Evolutionary conservation across 1,140 invertebrate species (phyloP), one percentile per base, ranked within the genome.

Genomic region (Heterodera carotae): DNA sequence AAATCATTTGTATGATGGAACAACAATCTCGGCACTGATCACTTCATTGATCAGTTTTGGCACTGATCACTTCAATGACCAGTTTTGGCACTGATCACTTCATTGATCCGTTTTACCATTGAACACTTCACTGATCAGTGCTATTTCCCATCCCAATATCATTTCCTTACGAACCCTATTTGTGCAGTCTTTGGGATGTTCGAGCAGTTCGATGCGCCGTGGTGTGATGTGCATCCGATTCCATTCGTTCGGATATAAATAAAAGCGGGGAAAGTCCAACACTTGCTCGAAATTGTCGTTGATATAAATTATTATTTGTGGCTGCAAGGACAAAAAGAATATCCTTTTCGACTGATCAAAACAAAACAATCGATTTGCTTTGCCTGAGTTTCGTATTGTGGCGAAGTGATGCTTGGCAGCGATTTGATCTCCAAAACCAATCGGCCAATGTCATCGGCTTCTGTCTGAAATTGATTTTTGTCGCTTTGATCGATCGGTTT

Each of bases 381-480:
- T 8, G 39, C 39, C 39, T 43, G 6, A 43, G 6, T 43, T 39
- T 43, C 39, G 39, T 43, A 84, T 34, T 81, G 70, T 7, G 77
- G 69, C 25, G 78, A 81, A 2, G 85, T 85, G 4, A 82, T 76
- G 69, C 81, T 81, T 0, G 79, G 66, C 29, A 76, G 83, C 1
- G 81, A 60, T 66, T 87, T 86, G 43, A 86, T 59, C 43, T 71
- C 69, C 36, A 86, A 53, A 18, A 84, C 77, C 5, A 86, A 66
- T n/a, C 86, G 62, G 12, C 84, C 84, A 66, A 86, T 84, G 70
- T 86, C 84, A 66, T 87, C 84, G 2, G 84, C 84, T 75, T 86
- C 84, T 8, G 86, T 84, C 80, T 85, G 76, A 78, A 76, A 68
- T 8, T 76, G 22, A n/a, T n/a, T n/a, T n/a, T n/a, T n/a, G n/a